Evolutionary conservation across 2,888 invertebrate genomes (phyloP), one percentile per base, ranked within the genome.

Genomic region (Habrosyne pyritoides): DNA sequence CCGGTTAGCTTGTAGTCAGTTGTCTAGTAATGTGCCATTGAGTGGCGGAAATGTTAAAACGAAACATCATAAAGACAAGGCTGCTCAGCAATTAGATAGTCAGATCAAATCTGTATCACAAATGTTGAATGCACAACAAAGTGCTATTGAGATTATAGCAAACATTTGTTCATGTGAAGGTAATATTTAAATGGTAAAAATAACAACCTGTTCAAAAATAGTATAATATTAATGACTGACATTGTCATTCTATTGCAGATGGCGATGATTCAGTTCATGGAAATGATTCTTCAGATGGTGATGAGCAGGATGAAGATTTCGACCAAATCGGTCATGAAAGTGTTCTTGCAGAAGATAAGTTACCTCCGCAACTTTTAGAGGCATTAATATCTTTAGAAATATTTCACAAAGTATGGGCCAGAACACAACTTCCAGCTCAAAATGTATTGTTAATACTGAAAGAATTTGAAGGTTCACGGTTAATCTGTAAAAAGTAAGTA

Each of bases 141-240:
- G 94, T 75, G 94, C 95, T 0, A 84, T 96, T 47, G 96, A 96
- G 86, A 94, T 96, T 60, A 83, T 96, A 55, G 94, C 96, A 22
- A 96, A 96, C 81, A 85, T 96, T 53, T 95, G 95, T 73, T 94
- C 95, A 30, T 86, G 93, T 73, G 95, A 95, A 76, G 95, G 95
- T 94, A 86, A 84, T 64, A n/a, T n/a, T n/a, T n/a, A n/a, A n/a
- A n/a, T n/a, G n/a, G n/a, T n/a, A n/a, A n/a, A n/a, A n/a, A n/a
- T n/a, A n/a, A n/a, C n/a, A n/a, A n/a, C n/a, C n/a, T n/a, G n/a
- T n/a, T n/a, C n/a, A n/a, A n/a, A n/a, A n/a, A n/a, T n/a, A n/a
- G n/a, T n/a, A n/a, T n/a, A n/a, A n/a, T n/a, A n/a, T n/a, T n/a
- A n/a, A n/a, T n/a, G n/a, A n/a, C n/a, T n/a, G n/a, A n/a, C n/a